Evolutionary conservation across 92 coral and sea anemone genomes (phyloP).

Genomic region (Parazoanthus atlanticus): DNA sequence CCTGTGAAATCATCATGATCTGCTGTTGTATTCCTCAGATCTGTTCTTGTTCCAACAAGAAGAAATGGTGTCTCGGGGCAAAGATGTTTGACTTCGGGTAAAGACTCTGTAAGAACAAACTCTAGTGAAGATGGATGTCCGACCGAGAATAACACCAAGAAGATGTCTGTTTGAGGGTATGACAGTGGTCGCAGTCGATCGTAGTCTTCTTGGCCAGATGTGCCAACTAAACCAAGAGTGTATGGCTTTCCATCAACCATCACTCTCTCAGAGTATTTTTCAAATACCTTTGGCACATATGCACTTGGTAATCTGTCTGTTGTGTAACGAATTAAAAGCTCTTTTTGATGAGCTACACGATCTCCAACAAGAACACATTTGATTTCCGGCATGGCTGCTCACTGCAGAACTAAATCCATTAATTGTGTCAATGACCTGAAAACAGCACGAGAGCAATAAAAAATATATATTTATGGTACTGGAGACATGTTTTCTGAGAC

Average conservation of each 20-base stretch:
- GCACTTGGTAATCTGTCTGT: background rate
- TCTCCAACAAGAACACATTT: slow-evolving; percentile 31
- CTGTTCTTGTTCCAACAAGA: slow-evolving; percentile 21
- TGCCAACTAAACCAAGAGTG: background rate
- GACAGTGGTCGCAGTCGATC: slow-evolving; percentile 16
- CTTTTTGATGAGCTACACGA: background rate
- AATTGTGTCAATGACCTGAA: background rate
- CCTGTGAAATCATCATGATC: background rate
- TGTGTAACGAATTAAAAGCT: background rate
- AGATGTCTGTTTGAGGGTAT: background rate
- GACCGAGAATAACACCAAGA: slow-evolving; percentile 8
- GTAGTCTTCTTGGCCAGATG: background rate
- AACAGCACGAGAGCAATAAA: no score
- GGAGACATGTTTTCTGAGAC: no score
- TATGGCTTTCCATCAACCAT: background rate
- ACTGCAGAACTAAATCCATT: background rate
- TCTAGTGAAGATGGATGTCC: background rate
- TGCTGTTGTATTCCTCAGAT: background rate
- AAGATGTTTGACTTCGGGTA: background rate
- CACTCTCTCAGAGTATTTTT: background rate
- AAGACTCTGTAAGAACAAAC: background rate
- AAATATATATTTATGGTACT: no score
- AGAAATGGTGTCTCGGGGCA: background rate
- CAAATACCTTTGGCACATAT: background rate
- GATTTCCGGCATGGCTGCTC: background rate